Base-by-base conservation (phyloP, 2,888 invertebrate species). In the Mimumesa dahlbomi region DNA sequence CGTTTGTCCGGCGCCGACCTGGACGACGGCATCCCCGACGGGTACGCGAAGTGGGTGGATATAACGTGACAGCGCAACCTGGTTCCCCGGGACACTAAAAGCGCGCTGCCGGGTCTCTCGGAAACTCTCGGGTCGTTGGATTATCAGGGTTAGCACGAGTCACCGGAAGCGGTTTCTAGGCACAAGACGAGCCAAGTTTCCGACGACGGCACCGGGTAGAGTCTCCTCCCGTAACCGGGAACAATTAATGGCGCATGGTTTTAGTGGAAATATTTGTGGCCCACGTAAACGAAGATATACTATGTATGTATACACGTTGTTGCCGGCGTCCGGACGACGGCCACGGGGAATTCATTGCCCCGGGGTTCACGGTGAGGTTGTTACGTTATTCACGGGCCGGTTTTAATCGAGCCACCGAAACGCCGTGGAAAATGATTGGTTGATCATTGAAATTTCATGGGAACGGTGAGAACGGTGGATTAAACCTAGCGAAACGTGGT, bases 81-180 rank as follows among this genome's bases (percentile, higher is more conserved):
- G 29, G 22, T 25, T 25, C 57, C 45, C 21, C 18, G 14, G 25
- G 19, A 11, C 18, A 16, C 6, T 13, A 29, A 18, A n/a, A 9
- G 25, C 25, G 46, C 29, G n/a, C n/a, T n/a, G n/a, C n/a, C 22
- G 29, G 14, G 25, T 6, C 29, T 14, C 46, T 25, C 2, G 21
- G 50, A 21, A 54, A 50, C 49, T 40, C 22, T n/a, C n/a, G n/a
- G 14, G 31, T 58, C 58, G 14, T 6, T 69, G 70, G 70, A 70
- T 71, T 71, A 58, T 58, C 70, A 57, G 53, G 58, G 63, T 62
- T 56, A 58, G 38, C 63, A 53, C 42, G 40, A 58, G 64, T 69
- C 57, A 49, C 64, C 63, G 45, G 70, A 43, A 69, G 70, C 58
- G 45, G 6, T 48, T 11, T 25, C 21, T 7, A 19, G 38, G 34